These are phyloP conservation scores for Ochropleura plecta DNA, from an alignment of 2,888 invertebrate species.

Conservation along the genomic window DNA sequence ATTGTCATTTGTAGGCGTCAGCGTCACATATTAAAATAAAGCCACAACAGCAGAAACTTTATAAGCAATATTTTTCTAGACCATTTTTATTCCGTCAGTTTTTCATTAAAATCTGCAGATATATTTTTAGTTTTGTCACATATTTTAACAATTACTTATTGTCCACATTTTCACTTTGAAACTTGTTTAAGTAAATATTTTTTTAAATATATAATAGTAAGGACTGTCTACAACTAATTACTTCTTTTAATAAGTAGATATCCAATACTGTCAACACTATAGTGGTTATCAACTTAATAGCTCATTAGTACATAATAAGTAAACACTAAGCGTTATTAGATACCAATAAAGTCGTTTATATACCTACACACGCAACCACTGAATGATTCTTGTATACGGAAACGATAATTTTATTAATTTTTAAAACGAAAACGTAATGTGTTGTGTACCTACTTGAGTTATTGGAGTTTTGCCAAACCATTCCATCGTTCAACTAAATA, in stretches of 20 bases:
- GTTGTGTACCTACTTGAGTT: background rate
- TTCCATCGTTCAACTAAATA: background rate
- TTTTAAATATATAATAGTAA: background rate
- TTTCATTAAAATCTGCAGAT: background rate
- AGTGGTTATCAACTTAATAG: background rate
- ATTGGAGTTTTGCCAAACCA: constrained; percentile 19
- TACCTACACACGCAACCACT: constrained; percentile 4
- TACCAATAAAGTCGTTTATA: background rate
- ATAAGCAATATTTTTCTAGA: constrained; percentile 19
- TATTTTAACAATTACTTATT: background rate
- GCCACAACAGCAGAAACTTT: constrained; percentile 1
- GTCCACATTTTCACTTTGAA: background rate
- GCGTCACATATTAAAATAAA: constrained; percentile 22
- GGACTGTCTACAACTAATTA: background rate
- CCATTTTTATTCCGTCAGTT: constrained; percentile 8
- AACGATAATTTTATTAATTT: constrained; percentile 5
- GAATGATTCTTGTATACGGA: constrained; percentile 28
- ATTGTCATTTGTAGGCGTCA: constrained; percentile 13
- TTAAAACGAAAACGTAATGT: constrained; percentile 3
- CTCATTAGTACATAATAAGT: background rate
- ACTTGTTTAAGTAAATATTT: background rate
- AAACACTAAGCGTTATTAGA: background rate
- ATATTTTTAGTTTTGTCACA: background rate
- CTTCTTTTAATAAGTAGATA: background rate
- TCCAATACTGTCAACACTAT: background rate